Conservation (phyloP, 2,113 vertebrate genomes). For the Ctenomys sociabilis region DNA sequence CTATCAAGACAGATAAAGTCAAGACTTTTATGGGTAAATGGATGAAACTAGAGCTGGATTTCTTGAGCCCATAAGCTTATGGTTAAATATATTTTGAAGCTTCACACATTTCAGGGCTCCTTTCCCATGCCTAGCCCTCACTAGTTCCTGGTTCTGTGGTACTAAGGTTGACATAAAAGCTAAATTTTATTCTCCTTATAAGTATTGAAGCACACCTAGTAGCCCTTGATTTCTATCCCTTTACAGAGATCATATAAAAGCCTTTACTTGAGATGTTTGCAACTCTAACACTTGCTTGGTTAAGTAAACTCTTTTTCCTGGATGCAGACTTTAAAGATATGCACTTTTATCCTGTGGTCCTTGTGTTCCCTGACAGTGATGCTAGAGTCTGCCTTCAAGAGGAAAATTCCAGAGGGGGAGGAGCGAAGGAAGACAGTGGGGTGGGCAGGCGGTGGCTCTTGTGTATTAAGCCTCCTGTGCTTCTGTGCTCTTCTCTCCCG, state of each 20-base stretch:
- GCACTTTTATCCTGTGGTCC: neutral
- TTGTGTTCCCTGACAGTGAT: neutral
- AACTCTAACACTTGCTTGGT: neutral
- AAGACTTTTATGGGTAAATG: too few species aligned
- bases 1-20: too few species aligned
- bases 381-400: neutral
- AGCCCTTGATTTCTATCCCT: neutral
- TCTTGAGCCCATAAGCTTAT: neutral
- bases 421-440: neutral
- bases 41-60: too few species aligned
- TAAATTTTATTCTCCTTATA: neutral
- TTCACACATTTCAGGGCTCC: neutral
- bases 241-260: neutral
- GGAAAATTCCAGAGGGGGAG: neutral
- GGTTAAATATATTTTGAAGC: neutral
- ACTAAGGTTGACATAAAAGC: neutral
- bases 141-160: neutral
- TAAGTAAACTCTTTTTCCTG: neutral
- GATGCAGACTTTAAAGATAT: neutral
- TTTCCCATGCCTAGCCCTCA: neutral
- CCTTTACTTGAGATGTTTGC: neutral
- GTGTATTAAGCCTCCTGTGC: neutral
- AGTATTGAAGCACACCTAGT: neutral
- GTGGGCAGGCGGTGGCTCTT: rapidly evolving
- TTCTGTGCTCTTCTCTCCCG: conserved; percentile 72